A percentile compares a stretch with the other conserved stretches of the same genome.
Evolutionary conservation across 2,888 invertebrate genomes (phyloP).

Genomic region (Cetonia aurata): DNA sequence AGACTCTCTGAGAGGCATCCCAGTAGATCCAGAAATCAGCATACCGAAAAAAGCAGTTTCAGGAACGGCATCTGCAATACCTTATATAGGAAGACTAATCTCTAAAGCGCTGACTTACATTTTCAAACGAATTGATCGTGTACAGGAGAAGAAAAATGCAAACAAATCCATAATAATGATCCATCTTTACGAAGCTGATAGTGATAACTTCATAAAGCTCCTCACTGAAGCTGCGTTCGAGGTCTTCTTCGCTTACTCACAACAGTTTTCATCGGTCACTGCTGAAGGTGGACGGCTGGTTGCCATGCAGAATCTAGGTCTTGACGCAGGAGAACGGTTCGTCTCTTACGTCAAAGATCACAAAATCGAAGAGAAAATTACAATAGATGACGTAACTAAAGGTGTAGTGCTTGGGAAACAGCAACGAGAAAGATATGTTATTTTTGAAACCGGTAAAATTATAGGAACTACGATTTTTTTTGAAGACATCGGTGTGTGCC

Average conservation of each 20-base stretch:
- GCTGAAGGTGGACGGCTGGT: constrained; percentile 38
- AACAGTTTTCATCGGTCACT: constrained; percentile 42
- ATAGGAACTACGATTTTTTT: constrained; percentile 2
- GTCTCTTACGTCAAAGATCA: constrained; percentile 22
- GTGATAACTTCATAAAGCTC: constrained; percentile 32
- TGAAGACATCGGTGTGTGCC: background rate
- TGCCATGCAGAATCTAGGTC: constrained; percentile 48
- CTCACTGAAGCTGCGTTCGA: constrained; percentile 42
- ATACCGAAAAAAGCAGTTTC: constrained; percentile 36
- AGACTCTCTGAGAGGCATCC: constrained; percentile 42
- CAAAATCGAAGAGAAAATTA: constrained; percentile 2
- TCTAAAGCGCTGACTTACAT: constrained; percentile 11
- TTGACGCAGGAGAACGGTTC: constrained; percentile 44
- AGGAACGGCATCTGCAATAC: constrained; percentile 34
- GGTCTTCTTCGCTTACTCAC: constrained; percentile 45
- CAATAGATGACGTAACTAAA: constrained; percentile 36
- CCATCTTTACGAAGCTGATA: constrained; percentile 31
- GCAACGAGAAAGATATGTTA: background rate
- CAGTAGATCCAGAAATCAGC: constrained; percentile 36
- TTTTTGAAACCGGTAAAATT: background rate
- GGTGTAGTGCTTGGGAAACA: constrained; percentile 41
- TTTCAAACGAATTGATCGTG: constrained; percentile 39
- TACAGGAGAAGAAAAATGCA: constrained; percentile 44
- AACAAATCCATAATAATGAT: constrained; percentile 34
- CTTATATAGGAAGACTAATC: constrained; percentile 38